Evolutionary conservation across 2,797 vertebrate genomes (phyloP).

Genomic region (Carcharodon carcharias): DNA sequence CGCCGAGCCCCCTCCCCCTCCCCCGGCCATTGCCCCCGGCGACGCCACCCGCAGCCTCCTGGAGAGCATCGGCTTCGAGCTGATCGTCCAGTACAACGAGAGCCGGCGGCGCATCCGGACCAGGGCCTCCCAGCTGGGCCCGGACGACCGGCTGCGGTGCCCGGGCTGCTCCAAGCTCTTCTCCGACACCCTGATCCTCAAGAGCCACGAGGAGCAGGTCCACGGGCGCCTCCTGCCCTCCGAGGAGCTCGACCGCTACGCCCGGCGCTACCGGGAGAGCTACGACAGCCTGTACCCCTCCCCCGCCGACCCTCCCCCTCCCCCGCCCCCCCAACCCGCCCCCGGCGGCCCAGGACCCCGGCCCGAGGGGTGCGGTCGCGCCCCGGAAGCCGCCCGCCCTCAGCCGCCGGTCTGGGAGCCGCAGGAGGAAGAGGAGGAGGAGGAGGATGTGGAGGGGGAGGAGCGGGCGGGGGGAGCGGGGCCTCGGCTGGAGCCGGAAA

Average conservation of each 20-base stretch:
- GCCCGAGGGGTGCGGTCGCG: too few species aligned
- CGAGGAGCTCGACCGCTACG: conserved; percentile 86
- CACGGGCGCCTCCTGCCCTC: conserved; percentile 96
- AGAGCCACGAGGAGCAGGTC: conserved; percentile 97
- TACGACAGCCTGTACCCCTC: too few species aligned
- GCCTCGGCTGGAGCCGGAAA: too few species aligned
- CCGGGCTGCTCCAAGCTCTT: conserved; percentile 89
- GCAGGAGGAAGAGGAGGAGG: too few species aligned
- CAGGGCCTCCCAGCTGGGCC: conserved; percentile 60
- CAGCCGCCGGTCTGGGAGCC: too few species aligned
- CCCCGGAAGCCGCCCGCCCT: too few species aligned
- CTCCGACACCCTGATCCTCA: conserved; percentile 93
- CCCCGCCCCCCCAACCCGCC: too few species aligned
- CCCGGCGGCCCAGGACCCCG: too few species aligned
- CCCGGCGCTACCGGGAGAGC: conserved; percentile 95
- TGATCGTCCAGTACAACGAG: conserved; percentile 98
- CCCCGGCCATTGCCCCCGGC: conserved; percentile 85
- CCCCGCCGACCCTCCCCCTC: too few species aligned
- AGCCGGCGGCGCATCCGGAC: conserved; percentile 49
- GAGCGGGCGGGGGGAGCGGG: too few species aligned
- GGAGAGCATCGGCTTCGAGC: conserved; percentile 97
- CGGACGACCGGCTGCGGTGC: conserved; percentile 75
- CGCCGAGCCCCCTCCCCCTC: too few species aligned
- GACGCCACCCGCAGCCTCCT: conserved; percentile 94
- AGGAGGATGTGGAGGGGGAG: too few species aligned